phyloP scores from a whole-genome alignment of 2,888 invertebrate genomes.

The Erpobdella octoculata region DNA sequence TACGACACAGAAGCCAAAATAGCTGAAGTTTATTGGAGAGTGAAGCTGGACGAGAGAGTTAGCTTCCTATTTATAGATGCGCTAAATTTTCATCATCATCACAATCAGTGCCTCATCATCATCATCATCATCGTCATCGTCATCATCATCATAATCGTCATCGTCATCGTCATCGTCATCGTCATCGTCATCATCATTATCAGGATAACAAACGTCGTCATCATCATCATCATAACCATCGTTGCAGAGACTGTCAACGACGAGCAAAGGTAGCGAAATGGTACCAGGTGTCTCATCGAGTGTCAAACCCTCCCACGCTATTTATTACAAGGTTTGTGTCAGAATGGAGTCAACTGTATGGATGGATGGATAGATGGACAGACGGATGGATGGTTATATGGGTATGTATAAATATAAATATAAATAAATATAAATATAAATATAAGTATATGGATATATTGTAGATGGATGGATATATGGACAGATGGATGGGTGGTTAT shows the following conservation, averaged over 20 bases:
- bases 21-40: background rate
- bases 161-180: conserved; percentile 18
- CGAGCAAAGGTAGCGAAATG: background rate
- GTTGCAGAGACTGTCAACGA: no score
- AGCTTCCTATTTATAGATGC: no score
- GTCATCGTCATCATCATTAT: conserved; percentile 17
- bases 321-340: background rate
- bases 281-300: background rate
- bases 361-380: background rate
- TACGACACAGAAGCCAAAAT: conserved; percentile 6
- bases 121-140: conserved; percentile 2
- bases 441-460: no score
- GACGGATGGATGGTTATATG: no score
- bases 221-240: no score
- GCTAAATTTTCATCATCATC: no score
- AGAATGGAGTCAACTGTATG: background rate
- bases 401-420: no score
- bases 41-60: background rate
- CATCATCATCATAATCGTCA: conserved; percentile 17
- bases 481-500: no score
- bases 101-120: no score
- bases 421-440: no score
- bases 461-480: no score
- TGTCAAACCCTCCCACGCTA: background rate
- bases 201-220: conserved; percentile 15